Evolutionary conservation across 2,888 invertebrate species (phyloP).

Genomic region (Polietes domitor): DNA sequence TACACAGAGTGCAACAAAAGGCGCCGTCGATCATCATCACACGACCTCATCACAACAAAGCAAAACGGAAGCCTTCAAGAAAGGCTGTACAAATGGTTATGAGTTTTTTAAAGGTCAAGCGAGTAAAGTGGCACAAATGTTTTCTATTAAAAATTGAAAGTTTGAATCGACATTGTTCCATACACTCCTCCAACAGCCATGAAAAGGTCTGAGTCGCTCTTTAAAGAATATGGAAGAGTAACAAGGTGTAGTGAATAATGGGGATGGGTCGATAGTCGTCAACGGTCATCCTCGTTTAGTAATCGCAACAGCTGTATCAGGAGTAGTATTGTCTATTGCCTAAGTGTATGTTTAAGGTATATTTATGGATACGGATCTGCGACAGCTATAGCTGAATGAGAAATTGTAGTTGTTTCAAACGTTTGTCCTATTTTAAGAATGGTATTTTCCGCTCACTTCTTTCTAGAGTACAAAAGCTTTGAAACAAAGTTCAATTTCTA

Average conservation of each 20-base stretch:
- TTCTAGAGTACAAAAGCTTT: background rate
- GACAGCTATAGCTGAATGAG: background rate
- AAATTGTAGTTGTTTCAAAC: background rate
- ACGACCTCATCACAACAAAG: conserved; percentile 58
- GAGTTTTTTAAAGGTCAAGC: conserved; percentile 87
- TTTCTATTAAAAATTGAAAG: conserved; percentile 79
- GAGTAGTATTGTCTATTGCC: background rate
- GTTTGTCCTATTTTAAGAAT: background rate
- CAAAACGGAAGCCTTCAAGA: conserved; percentile 85
- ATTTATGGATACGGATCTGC: background rate
- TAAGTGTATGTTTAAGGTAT: background rate
- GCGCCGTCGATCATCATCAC: conserved; percentile 31
- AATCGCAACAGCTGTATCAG: background rate
- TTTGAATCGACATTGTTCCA: background rate
- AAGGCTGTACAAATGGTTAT: conserved; percentile 90
- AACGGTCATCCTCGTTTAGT: background rate
- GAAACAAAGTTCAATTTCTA: background rate
- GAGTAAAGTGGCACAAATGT: conserved; percentile 78
- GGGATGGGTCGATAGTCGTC: background rate
- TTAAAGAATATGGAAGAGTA: background rate
- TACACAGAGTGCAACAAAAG: conserved; percentile 46
- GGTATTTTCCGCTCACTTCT: background rate
- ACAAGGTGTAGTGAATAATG: background rate
- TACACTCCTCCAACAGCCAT: background rate
- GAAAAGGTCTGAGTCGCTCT: background rate